Evolutionary conservation across 2,113 vertebrate genomes (phyloP).

Genomic region (Solenodon paradoxus): DNA sequence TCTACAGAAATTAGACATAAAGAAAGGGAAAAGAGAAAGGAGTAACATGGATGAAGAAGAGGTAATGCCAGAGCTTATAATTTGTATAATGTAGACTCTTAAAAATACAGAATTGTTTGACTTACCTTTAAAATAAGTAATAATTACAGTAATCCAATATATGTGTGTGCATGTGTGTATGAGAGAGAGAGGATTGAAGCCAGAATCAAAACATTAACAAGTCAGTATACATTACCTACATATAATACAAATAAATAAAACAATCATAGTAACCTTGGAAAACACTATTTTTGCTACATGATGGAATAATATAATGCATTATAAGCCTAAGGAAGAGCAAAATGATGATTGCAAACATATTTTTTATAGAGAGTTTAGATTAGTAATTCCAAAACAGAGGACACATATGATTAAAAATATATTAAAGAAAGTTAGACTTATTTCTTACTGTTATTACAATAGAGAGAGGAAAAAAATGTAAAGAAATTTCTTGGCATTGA

Average conservation of each 20-base stretch:
- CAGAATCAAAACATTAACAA: neutral
- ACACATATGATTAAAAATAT: neutral
- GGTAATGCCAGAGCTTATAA: neutral
- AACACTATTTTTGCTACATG: no score
- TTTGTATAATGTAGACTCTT: neutral
- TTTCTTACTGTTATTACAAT: neutral
- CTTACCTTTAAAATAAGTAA: neutral
- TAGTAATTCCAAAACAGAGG: neutral
- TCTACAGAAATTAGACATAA: neutral
- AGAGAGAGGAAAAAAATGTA: neutral
- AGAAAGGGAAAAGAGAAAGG: neutral
- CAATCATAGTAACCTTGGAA: neutral
- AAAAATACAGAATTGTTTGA: neutral
- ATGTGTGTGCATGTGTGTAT: neutral
- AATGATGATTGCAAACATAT: neutral
- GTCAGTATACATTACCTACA: neutral
- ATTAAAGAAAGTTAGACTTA: neutral
- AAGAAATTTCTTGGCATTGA: neutral
- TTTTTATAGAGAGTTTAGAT: neutral
- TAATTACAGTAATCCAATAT: neutral
- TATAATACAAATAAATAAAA: neutral
- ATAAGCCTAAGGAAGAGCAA: neutral
- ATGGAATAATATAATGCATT: neutral
- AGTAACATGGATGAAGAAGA: neutral
- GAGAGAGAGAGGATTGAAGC: neutral